Evolutionary conservation across 2,888 invertebrate species (phyloP), one percentile per base, ranked within the genome.

Genomic region (Cheilosia scutellata): DNA sequence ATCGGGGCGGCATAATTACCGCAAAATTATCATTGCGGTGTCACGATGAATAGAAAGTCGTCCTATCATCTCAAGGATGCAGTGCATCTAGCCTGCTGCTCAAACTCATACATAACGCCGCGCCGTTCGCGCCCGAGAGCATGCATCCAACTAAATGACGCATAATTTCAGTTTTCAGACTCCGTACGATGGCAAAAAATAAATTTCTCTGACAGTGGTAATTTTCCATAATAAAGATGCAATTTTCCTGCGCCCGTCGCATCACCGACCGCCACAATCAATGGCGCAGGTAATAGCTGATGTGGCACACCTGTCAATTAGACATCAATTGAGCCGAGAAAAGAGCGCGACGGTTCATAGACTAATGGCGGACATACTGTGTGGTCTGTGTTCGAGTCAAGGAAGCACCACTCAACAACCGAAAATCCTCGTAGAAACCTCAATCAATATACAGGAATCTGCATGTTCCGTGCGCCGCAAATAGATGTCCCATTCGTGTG

Each of bases 171-270:
- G 62, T 37, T 37, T 20, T 20, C 20, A 20, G 20, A 71, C 72
- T 71, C 58, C 5, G 5, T 49, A 57, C n/a, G 62, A 60, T 53
- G 68, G 74, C 72, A 74, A 75, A 16, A 65, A 29, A 80, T 74
- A 60, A 60, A 66, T 58, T 72, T 55, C 66, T 27, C 42, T 33
- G 25, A 65, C 49, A 70, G 49, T 82, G 76, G 86, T 72, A 86
- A 82, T 86, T 86, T 86, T 77, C 76, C 76, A 68, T 82, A 86
- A 86, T 86, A 82, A 82, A 86, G 86, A 86, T 80, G 76, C 72
- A 58, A 79, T 79, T 65, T 63, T 29, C 65, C 42, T 13, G 53
- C 55, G 29, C 71, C 33, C 44, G 44, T 51, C n/a, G 40, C 25
- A 27, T 29, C 62, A 25, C n/a, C 55, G n/a, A 31, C 42, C 11